phyloP scores from a whole-genome alignment of 2,113 vertebrate genomes.

The Nyctibius bracteatus region DNA sequence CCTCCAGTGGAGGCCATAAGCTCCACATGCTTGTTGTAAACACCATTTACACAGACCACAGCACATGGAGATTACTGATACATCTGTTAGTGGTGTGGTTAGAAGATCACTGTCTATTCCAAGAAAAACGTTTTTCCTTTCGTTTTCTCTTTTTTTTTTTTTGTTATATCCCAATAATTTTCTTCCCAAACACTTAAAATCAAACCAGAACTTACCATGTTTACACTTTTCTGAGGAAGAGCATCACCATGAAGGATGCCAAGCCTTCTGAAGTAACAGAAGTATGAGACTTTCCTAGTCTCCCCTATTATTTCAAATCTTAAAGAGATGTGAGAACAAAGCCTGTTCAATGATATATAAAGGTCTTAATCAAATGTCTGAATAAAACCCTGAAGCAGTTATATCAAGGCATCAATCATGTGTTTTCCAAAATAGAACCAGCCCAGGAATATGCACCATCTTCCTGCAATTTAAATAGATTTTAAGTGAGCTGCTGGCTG shows the following conservation, averaged over 20 bases:
- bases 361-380: conserved; percentile 22
- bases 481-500: background rate
- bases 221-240: background rate
- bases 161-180: background rate
- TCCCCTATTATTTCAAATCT: background rate
- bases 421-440: conserved; percentile 7
- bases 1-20: background rate
- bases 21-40: background rate
- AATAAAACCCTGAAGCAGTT: background rate
- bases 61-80: background rate
- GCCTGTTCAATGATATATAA: background rate
- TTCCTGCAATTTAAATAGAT: background rate
- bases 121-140: background rate
- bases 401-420: background rate
- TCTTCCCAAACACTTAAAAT: background rate
- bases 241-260: background rate
- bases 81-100: background rate
- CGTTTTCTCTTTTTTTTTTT: background rate
- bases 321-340: background rate
- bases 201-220: background rate
- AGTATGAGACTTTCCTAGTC: background rate
- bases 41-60: background rate
- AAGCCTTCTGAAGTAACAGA: background rate
- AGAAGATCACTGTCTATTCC: background rate
- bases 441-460: background rate